Base-by-base conservation (phyloP, 2,797 vertebrate genomes). In the Poecilia gillii region DNA sequence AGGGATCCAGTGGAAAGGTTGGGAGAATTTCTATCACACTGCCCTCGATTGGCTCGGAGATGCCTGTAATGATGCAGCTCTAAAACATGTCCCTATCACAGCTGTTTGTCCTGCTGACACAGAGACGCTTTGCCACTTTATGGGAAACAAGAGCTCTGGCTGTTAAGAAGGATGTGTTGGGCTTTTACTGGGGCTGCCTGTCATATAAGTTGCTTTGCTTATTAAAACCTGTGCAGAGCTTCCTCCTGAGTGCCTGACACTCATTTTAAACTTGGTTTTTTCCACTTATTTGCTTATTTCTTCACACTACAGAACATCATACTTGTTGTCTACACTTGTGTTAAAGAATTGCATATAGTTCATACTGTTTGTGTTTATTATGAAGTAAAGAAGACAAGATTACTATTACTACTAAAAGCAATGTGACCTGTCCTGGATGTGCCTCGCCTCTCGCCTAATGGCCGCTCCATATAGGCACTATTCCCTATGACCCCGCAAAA, bases 1-100 rank as follows among this genome's bases (percentile, higher is more conserved):
- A 96, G 98, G 92, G 97, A 99, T 90, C 98, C 98, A 0, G 97
- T 98, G 81, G 98, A 99, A 94, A 97, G 98, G 98, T 99, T 74
- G 70, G 81, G 76, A 28, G 39, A 4, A 66, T 79, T 53, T 78
- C 46, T 0, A 51, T 47, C 78, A 74, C 20, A 3, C 23, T 20
- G 33, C 71, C 77, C 62, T 57, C 68, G 8, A 1, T 70, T 43
- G 6, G 11, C 31, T 51, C 33, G 43, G 1, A 81, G 75, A 78
- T n/a, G 57, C n/a, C 66, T 66, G 59, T 6, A n/a, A 82, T 4
- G 18, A 76, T 46, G 28, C 43, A 74, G 64, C 25, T 71, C 46
- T 43, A 64, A 77, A 75, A 55, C 7, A 0, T 72, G 80, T 39
- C 78, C 80, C 76, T 23, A 68, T 84, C 57, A 53, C 23, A 41